phyloP scores from a whole-genome alignment of 2,113 vertebrate genomes.

The Chelonoidis abingdonii region DNA sequence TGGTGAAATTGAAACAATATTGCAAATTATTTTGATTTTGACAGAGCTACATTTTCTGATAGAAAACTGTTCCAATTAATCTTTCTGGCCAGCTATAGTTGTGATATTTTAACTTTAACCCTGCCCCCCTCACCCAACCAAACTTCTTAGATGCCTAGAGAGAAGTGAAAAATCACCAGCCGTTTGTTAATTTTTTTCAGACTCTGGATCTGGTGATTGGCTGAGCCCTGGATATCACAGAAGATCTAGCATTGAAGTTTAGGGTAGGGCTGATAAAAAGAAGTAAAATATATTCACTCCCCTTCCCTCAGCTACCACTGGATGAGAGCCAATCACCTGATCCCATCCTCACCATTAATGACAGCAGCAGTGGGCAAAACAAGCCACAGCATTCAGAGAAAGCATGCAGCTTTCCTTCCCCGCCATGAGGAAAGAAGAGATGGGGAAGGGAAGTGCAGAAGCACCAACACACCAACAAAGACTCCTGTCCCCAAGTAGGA shows the following conservation, averaged over 20 bases:
- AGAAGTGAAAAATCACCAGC: neutral
- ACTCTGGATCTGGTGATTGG: neutral
- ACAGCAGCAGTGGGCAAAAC: neutral
- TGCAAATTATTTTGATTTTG: too few relatives aligned
- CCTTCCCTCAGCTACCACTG: neutral
- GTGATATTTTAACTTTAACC: neutral
- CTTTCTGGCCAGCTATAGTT: too few relatives aligned
- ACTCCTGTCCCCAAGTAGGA: neutral
- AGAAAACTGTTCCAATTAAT: too few relatives aligned
- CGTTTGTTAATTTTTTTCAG: neutral
- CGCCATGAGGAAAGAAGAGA: neutral
- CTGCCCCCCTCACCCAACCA: neutral
- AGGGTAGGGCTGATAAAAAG: neutral
- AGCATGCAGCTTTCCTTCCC: neutral
- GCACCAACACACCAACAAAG: neutral
- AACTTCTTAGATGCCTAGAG: neutral
- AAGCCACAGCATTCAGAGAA: neutral
- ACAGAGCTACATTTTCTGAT: too few relatives aligned
- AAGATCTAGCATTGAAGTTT: neutral
- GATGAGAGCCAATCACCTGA: neutral
- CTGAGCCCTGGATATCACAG: neutral
- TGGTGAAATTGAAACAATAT: too few relatives aligned
- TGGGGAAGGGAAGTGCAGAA: neutral
- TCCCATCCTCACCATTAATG: neutral
- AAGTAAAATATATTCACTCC: neutral